Conservation (phyloP, 2,113 vertebrate genomes). For the Myiagra hebetior region DNA sequence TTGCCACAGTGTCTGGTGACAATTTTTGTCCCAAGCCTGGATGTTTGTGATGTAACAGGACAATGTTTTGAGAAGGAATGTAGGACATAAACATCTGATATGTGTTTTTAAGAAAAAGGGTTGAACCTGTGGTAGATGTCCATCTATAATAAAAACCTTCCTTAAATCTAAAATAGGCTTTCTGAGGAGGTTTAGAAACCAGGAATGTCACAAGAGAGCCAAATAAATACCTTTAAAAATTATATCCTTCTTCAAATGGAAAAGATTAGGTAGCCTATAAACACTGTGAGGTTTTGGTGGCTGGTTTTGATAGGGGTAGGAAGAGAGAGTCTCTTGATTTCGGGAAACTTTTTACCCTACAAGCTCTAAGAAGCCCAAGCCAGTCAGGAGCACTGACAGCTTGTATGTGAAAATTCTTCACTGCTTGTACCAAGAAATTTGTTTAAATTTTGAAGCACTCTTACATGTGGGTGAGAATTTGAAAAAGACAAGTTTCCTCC, state of each 20-base stretch:
- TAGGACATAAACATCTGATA: neutral
- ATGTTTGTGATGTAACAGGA: neutral
- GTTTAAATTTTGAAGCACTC: neutral
- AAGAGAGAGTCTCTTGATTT: neutral
- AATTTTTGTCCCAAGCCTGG: neutral
- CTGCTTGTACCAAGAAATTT: neutral
- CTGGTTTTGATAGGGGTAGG: neutral
- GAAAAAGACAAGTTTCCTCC: neutral
- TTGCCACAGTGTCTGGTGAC: neutral
- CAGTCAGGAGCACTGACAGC: neutral
- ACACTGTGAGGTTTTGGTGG: neutral
- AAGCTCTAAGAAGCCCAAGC: neutral
- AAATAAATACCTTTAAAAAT: neutral
- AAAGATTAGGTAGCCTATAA: neutral
- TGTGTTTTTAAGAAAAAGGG: neutral
- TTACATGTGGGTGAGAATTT: neutral
- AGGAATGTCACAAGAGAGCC: neutral
- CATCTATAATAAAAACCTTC: neutral
- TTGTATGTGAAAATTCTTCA: neutral
- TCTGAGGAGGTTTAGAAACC: neutral
- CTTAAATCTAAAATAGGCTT: neutral
- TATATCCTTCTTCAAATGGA: neutral
- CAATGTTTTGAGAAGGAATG: neutral
- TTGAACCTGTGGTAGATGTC: neutral
- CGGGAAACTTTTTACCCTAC: neutral